Percentiles rank a stretch among this genome's conserved stretches.
phyloP scores from a whole-genome alignment of 2,113 vertebrate genomes.

The Willisornis vidua region DNA sequence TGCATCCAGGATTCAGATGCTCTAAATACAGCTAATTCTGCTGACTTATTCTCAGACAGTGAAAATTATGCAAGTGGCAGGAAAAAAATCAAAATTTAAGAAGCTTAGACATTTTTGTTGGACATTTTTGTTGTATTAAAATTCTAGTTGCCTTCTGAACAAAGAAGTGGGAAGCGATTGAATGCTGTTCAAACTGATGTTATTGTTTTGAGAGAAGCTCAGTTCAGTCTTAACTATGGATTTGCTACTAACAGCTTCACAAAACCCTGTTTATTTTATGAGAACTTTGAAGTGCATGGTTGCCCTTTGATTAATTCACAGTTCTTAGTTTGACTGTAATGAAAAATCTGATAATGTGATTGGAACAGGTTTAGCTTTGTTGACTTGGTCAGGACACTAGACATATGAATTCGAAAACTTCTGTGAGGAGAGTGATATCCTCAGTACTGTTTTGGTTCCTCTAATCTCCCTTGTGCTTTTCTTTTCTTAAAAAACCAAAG shows the following conservation, averaged over 20 bases:
- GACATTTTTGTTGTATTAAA: neutral
- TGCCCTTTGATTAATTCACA: constrained; percentile 56
- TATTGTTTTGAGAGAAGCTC: constrained; percentile 38
- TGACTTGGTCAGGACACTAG: constrained; percentile 12
- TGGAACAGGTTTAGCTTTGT: constrained; percentile 22
- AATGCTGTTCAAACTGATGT: constrained; percentile 9
- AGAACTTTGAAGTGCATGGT: constrained; percentile 47
- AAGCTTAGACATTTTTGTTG: neutral
- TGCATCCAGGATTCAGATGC: neutral
- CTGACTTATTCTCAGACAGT: neutral
- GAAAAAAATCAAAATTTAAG: neutral
- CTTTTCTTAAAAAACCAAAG: neutral
- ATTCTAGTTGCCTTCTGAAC: constrained; percentile 5
- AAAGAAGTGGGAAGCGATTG: neutral
- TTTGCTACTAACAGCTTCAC: constrained; percentile 55
- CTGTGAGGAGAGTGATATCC: neutral
- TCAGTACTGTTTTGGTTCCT: neutral
- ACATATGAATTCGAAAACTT: neutral
- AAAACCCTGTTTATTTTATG: constrained; percentile 32
- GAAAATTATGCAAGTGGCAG: neutral
- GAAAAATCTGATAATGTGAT: neutral
- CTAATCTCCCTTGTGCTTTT: neutral
- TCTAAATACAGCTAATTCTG: neutral
- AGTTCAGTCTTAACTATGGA: constrained; percentile 17
- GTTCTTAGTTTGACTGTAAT: constrained; percentile 18